phyloP scores from a whole-genome alignment of 2,888 invertebrate genomes.

The Mamestra brassicae region DNA sequence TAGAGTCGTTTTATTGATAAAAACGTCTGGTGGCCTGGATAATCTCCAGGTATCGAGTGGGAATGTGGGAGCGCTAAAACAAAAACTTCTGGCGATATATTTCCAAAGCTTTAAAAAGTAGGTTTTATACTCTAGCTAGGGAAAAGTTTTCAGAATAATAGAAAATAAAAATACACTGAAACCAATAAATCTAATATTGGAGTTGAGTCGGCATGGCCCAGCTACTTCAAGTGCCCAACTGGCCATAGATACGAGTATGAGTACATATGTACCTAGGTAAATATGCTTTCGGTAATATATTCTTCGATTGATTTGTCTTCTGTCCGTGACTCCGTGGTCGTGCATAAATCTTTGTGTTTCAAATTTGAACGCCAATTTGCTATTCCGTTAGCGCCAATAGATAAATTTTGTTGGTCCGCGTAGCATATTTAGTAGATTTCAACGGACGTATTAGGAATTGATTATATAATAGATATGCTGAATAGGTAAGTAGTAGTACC shows the following conservation, averaged over 20 bases:
- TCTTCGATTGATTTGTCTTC: slow-evolving; percentile 48
- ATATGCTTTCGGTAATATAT: slow-evolving; percentile 45
- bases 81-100: neutral
- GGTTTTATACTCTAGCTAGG: too few species aligned
- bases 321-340: slow-evolving; percentile 52
- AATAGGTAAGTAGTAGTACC: slow-evolving; percentile 1
- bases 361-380: slow-evolving; percentile 54
- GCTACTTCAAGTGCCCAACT: neutral
- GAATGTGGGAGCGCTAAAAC: slow-evolving; percentile 1
- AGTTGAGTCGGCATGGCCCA: neutral
- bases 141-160: neutral
- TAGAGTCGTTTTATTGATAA: slow-evolving; percentile 35
- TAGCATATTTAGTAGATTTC: slow-evolving; percentile 55
- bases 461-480: slow-evolving; percentile 37
- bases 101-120: neutral
- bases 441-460: slow-evolving; percentile 51
- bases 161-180: neutral
- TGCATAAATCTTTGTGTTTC: slow-evolving; percentile 59
- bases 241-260: too few species aligned
- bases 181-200: neutral
- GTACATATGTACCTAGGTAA: slow-evolving; percentile 1
- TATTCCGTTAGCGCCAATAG: slow-evolving; percentile 60
- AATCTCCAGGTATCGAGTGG: neutral
- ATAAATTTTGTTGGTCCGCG: slow-evolving; percentile 54
- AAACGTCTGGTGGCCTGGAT: slow-evolving; percentile 10